phyloP scores from a whole-genome alignment of 1,140 invertebrate genomes.

The Zaprionus lachaisei region DNA sequence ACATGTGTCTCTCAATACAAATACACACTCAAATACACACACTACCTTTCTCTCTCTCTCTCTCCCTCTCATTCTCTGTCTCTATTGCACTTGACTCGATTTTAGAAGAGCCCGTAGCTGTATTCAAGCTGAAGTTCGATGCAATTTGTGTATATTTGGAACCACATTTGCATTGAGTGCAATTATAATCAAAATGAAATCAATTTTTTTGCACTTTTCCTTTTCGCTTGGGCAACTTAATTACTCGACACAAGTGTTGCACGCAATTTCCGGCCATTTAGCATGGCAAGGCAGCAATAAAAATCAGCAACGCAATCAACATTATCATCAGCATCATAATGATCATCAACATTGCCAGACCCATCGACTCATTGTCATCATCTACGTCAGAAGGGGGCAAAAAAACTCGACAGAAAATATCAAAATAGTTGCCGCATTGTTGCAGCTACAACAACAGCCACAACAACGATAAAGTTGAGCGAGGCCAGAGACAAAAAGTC shows the following conservation, averaged over 20 bases:
- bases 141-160: background rate
- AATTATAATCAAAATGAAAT: slow-evolving; percentile 47
- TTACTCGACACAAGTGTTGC: slow-evolving; percentile 57
- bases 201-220: slow-evolving; percentile 9
- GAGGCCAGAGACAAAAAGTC: slow-evolving; percentile 45
- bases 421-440: slow-evolving; percentile 60
- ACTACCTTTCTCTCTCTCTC: background rate
- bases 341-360: slow-evolving; percentile 40
- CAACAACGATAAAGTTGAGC: slow-evolving; percentile 13
- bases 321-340: slow-evolving; percentile 22
- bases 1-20: background rate
- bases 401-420: slow-evolving; percentile 63
- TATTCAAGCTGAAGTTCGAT: background rate
- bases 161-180: slow-evolving; percentile 5
- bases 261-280: slow-evolving; percentile 34
- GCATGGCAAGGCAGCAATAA: background rate
- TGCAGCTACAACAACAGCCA: slow-evolving; percentile 20
- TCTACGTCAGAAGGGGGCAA: slow-evolving; percentile 18
- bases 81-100: background rate
- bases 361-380: slow-evolving; percentile 41
- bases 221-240: slow-evolving; percentile 41
- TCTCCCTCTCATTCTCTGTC: background rate
- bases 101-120: background rate
- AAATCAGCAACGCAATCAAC: slow-evolving; percentile 33
- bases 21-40: background rate